phyloP scores from a whole-genome alignment of 2,888 invertebrate species.

The Lasioglossum morio region DNA sequence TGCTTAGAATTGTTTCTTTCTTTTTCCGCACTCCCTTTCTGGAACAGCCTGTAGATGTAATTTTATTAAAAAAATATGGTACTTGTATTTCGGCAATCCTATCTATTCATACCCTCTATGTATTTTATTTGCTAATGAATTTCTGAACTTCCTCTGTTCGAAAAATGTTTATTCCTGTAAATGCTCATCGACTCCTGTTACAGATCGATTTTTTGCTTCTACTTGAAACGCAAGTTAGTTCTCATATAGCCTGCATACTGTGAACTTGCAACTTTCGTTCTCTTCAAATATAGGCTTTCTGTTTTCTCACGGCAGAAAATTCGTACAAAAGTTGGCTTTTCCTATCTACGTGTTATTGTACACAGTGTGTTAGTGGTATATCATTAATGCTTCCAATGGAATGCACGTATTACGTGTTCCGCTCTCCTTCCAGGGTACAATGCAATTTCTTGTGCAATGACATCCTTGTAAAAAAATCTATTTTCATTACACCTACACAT shows the following conservation, averaged over 20 bases:
- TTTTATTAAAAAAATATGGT: conserved; percentile 10
- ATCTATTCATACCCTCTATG: background rate
- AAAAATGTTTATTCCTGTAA: background rate
- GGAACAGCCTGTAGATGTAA: background rate
- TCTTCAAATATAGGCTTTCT: background rate
- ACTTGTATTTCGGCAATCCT: conserved; percentile 1
- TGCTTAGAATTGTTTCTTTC: background rate
- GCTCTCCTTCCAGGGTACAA: conserved; percentile 37
- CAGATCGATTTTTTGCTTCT: background rate
- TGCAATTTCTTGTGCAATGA: conserved; percentile 40
- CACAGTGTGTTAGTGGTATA: conserved; percentile 30
- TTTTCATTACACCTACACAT: conserved; percentile 33
- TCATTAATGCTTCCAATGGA: conserved; percentile 47
- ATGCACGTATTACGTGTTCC: conserved; percentile 31
- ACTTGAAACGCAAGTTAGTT: conserved; percentile 14
- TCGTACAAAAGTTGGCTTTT: conserved; percentile 23
- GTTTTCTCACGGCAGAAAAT: background rate
- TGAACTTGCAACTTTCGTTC: background rate
- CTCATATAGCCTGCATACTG: background rate
- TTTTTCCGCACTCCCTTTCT: no score
- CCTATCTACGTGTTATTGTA: conserved; percentile 16
- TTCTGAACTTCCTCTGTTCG: background rate
- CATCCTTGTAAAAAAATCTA: conserved; percentile 43
- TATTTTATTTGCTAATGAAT: background rate
- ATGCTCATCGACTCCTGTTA: conserved; percentile 4